These are phyloP conservation scores for Anastrepha obliqua DNA, from an alignment of 1,140 invertebrate species.

Conservation along the genomic window DNA sequence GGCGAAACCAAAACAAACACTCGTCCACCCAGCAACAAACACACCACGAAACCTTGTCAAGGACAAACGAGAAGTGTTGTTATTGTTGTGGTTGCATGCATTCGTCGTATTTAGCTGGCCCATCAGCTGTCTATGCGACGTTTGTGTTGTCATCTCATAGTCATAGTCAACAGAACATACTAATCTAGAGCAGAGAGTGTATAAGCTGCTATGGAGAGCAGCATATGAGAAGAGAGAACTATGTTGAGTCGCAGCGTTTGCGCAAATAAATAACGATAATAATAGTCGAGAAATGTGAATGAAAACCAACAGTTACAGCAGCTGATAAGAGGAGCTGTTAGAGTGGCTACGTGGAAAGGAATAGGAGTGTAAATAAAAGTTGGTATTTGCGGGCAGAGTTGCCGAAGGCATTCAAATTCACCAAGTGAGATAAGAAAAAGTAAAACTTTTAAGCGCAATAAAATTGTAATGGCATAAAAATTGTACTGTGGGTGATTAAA, in stretches of 20 bases:
- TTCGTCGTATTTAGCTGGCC: background rate
- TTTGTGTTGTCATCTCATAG: background rate
- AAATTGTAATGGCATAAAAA: too few relatives aligned
- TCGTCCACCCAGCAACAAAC: background rate
- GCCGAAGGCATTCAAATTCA: background rate
- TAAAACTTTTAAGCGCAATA: too few relatives aligned
- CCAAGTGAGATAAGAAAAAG: too few relatives aligned
- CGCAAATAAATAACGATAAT: background rate
- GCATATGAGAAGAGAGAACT: background rate
- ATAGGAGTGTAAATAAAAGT: background rate
- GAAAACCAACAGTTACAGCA: background rate
- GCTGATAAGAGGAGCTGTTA: background rate
- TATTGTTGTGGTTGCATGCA: background rate
- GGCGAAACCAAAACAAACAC: background rate
- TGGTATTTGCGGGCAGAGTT: background rate
- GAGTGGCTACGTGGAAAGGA: background rate
- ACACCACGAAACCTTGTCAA: slow-evolving; percentile 8
- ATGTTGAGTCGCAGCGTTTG: background rate
- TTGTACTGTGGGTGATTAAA: too few relatives aligned
- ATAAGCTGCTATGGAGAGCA: background rate
- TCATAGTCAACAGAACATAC: background rate
- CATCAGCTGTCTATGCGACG: slow-evolving; percentile 27
- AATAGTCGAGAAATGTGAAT: background rate
- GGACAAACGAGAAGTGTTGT: slow-evolving; percentile 3
- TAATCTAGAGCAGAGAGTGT: background rate